Evolutionary conservation across 2,113 vertebrate species (phyloP), one percentile per base, ranked within the genome.

Genomic region (Pseudorasbora parva): DNA sequence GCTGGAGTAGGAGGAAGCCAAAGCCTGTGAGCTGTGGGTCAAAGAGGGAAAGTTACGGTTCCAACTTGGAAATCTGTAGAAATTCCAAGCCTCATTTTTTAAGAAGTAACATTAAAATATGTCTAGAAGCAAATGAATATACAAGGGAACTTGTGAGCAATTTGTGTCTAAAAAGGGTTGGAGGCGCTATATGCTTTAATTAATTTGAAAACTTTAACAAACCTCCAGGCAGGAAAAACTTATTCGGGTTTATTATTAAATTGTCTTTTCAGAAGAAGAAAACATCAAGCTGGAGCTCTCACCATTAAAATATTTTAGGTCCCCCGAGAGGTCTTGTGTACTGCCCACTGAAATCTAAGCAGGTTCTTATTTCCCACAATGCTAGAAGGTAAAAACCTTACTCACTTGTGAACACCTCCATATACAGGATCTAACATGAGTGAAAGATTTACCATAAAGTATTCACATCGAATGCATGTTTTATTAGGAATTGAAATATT

Each of bases 1-100:
- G 68, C 76, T 82, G 54, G 54, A 71, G 74, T 47, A 85, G 60
- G 57, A 85, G 21, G 51, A 84, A 82, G 76, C 45, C 81, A 73
- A 66, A 66, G 66, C 10, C 45, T 72, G 47, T 68, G 30, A 77
- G 81, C 62, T 56, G 37, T 66, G 27, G 56, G 81, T 66, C 60
- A 77, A 66, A 62, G 9, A 77, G 56, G 45, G 47, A 83, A 69
- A 79, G 57, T 33, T 47, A 30, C 4, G 30, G 12, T 81, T 84
- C 76, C 64, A 49, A 62, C 49, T 41, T 62, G 11, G n/a, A 82
- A 77, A 82, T 78, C 12, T 62, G 59, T 64, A 17, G 8, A 62
- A 47, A 79, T 79, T 33, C 43, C 59, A 64, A n/a, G 17, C 59
- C 43, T 64, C 9, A 21, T 66, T n/a, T 62, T 66, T 79, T 15